phyloP scores from a whole-genome alignment of 2,113 vertebrate genomes.

The Todiramphus saurophagus region DNA sequence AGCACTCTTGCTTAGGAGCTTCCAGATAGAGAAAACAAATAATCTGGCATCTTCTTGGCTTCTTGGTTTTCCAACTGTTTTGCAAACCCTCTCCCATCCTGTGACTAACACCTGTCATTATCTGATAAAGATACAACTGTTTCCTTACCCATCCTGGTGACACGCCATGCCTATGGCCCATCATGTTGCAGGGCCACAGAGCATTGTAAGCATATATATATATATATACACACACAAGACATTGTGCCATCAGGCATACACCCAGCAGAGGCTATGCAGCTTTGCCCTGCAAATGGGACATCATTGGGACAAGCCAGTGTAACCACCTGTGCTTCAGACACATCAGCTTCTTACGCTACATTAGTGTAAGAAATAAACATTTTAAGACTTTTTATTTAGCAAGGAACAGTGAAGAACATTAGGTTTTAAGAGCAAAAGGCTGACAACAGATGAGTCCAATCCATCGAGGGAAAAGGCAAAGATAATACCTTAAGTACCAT shows the following conservation, averaged over 20 bases:
- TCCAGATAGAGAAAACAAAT: neutral
- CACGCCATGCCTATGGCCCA: neutral
- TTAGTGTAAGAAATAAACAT: neutral
- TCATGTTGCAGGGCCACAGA: neutral
- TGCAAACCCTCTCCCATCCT: neutral
- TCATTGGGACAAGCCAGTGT: neutral
- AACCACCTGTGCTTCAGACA: neutral
- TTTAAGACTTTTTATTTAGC: neutral
- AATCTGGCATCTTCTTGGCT: neutral
- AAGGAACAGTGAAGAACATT: neutral
- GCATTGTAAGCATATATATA: neutral
- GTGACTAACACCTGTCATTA: fast-evolving
- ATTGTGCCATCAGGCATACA: fast-evolving
- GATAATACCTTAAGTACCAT: neutral
- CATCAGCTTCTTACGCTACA: neutral
- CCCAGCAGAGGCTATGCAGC: neutral
- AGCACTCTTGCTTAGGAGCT: neutral
- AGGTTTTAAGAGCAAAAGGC: neutral
- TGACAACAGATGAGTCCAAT: neutral
- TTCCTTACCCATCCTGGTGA: neutral
- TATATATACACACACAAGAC: neutral
- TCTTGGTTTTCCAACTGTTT: neutral
- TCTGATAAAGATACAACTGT: neutral
- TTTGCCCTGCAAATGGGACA: fast-evolving
- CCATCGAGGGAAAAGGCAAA: neutral